A percentile compares a stretch with the other conserved stretches of the same genome.
phyloP scores from a whole-genome alignment of 1,140 invertebrate species.

The Drosophila melanica region DNA sequence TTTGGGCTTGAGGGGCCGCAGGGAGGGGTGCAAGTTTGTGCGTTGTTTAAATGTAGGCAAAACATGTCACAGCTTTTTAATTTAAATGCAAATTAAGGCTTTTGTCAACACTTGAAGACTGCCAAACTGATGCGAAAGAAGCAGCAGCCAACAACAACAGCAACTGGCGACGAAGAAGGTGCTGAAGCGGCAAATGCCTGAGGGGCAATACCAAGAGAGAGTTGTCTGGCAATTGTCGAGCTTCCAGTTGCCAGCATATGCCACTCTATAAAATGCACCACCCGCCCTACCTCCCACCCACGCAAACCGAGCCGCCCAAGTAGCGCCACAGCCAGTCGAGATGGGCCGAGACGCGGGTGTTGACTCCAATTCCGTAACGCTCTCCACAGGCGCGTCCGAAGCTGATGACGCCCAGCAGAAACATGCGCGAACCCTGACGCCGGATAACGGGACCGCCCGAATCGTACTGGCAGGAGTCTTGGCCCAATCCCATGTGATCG shows the following conservation, averaged over 20 bases:
- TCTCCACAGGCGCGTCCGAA: slow-evolving; percentile 86
- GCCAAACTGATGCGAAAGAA: slow-evolving; percentile 43
- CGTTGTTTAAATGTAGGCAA: slow-evolving; percentile 80
- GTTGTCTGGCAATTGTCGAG: slow-evolving; percentile 30
- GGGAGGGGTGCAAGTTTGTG: slow-evolving; percentile 26
- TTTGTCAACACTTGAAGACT: slow-evolving; percentile 77
- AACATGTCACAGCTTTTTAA: slow-evolving; percentile 83
- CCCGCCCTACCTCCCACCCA: slow-evolving; percentile 24
- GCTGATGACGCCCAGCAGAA: slow-evolving; percentile 87
- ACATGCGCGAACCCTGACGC: slow-evolving; percentile 49
- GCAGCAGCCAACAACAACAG: slow-evolving; percentile 17
- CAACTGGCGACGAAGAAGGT: slow-evolving; percentile 21
- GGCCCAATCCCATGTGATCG: slow-evolving; percentile 53
- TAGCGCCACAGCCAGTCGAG: slow-evolving; percentile 87
- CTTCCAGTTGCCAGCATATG: slow-evolving; percentile 1
- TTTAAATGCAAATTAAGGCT: slow-evolving; percentile 84
- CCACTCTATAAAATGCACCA: slow-evolving; percentile 5
- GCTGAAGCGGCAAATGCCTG: slow-evolving; percentile 21
- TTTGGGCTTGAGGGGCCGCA: slow-evolving; percentile 37
- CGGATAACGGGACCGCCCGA: slow-evolving; percentile 78
- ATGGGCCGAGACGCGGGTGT: slow-evolving; percentile 88
- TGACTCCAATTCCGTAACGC: slow-evolving; percentile 86
- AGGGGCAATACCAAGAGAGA: slow-evolving; percentile 22
- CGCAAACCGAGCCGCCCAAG: slow-evolving; percentile 52
- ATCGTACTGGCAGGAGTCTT: slow-evolving; percentile 78